These are phyloP conservation scores for Antechinus stuartii DNA, from an alignment of 2,113 vertebrate species.

Conservation along the genomic window DNA sequence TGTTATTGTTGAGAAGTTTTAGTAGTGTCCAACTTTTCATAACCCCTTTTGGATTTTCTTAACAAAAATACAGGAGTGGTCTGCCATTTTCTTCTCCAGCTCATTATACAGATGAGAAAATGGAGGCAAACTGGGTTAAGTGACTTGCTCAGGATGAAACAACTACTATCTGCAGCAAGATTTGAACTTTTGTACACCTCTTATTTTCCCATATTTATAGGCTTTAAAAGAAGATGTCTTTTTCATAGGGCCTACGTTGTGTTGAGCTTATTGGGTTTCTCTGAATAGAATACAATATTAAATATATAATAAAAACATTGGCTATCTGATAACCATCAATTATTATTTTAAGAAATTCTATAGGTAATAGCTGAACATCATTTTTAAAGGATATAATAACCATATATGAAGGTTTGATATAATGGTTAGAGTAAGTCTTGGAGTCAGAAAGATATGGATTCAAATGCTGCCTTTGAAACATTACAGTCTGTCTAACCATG, in stretches of 20 bases:
- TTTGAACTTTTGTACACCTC: background rate
- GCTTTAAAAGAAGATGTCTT: background rate
- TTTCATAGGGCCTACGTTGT: background rate
- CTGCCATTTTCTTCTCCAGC: background rate
- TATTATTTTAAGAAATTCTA: background rate
- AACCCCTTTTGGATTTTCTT: background rate
- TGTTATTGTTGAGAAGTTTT: background rate
- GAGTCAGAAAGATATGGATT: background rate
- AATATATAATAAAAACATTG: background rate
- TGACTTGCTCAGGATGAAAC: background rate
- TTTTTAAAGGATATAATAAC: background rate
- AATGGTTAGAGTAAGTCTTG: background rate
- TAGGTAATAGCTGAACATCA: background rate
- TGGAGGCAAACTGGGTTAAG: background rate
- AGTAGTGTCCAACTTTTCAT: too few species aligned
- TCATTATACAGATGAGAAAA: background rate
- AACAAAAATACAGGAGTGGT: background rate
- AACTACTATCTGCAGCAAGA: background rate
- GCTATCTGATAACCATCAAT: background rate
- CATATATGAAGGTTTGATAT: background rate
- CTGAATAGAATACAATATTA: background rate
- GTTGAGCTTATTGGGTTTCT: background rate
- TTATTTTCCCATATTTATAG: background rate
- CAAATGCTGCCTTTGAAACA: background rate
- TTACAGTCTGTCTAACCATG: background rate